Evolutionary conservation across 2,888 invertebrate genomes (phyloP).

Genomic region (Caradrina kadenii): DNA sequence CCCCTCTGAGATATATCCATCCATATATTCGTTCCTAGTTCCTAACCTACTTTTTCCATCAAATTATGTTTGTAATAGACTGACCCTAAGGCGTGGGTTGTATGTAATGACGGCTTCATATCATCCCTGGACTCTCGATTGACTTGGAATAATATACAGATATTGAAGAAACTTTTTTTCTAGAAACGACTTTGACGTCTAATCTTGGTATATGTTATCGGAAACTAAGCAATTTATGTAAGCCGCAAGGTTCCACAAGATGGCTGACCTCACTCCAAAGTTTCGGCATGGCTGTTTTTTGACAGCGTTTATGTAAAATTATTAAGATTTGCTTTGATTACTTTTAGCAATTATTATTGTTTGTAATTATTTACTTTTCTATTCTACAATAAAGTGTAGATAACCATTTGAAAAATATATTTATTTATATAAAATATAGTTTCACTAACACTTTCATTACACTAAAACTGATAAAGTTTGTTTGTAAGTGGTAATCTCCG

Average conservation of each 20-base stretch:
- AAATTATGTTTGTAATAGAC: slow-evolving; percentile 60
- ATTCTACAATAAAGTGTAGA: too few species aligned
- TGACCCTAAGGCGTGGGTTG: slow-evolving; percentile 54
- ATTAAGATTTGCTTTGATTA: neutral
- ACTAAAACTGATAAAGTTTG: too few species aligned
- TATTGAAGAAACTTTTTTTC: slow-evolving; percentile 38
- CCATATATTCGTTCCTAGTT: slow-evolving; percentile 39
- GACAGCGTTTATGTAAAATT: neutral
- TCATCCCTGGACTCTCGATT: slow-evolving; percentile 52
- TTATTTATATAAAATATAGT: too few species aligned
- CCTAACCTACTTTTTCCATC: slow-evolving; percentile 53
- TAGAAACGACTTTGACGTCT: slow-evolving; percentile 24
- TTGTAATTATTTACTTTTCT: too few species aligned
- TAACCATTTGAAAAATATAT: too few species aligned
- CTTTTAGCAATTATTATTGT: too few species aligned
- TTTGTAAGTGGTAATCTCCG: too few species aligned
- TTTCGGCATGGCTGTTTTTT: slow-evolving; percentile 20
- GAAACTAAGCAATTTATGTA: slow-evolving; percentile 34
- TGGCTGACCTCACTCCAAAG: slow-evolving; percentile 21
- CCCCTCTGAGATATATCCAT: slow-evolving; percentile 40
- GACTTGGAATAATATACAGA: slow-evolving; percentile 46
- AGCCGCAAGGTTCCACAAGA: slow-evolving; percentile 22
- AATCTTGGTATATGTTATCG: slow-evolving; percentile 34
- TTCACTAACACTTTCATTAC: too few species aligned
- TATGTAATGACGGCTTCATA: slow-evolving; percentile 54